Conservation (phyloP, 2,113 vertebrate species). For the Bubo bubo region DNA sequence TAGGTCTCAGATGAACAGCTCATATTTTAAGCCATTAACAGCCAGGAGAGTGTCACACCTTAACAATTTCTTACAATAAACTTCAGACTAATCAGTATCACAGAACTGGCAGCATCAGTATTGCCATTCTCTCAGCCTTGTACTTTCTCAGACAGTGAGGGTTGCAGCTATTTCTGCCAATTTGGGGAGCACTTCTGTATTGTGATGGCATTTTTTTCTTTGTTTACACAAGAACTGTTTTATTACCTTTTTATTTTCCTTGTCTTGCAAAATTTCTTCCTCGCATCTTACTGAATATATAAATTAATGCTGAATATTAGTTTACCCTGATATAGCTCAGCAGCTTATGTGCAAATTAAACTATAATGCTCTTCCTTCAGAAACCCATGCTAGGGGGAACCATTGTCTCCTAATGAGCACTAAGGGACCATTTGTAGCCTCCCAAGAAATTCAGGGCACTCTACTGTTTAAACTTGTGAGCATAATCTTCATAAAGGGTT, state of each 20-base stretch:
- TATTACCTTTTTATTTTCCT: background rate
- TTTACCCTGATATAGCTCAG: background rate
- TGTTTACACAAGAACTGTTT: background rate
- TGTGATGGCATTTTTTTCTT: background rate
- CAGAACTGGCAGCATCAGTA: background rate
- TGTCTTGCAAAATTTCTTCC: background rate
- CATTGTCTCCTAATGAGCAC: background rate
- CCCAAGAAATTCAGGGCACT: background rate
- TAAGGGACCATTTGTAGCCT: background rate
- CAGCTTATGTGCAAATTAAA: background rate
- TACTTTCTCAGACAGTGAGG: background rate
- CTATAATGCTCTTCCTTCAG: background rate
- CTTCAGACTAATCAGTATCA: background rate
- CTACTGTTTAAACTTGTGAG: background rate
- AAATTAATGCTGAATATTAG: background rate
- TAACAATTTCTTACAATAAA: background rate
- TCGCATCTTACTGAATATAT: background rate
- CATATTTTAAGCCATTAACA: background rate
- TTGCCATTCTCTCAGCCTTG: background rate
- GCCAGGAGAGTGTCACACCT: background rate
- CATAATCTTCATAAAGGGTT: constrained; percentile 13
- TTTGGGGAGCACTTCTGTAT: background rate
- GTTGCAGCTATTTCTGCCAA: background rate
- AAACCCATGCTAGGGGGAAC: background rate
- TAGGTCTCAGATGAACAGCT: background rate